Conservation (phyloP, 2,113 vertebrate species). For the Datnioides undecimradiatus region DNA sequence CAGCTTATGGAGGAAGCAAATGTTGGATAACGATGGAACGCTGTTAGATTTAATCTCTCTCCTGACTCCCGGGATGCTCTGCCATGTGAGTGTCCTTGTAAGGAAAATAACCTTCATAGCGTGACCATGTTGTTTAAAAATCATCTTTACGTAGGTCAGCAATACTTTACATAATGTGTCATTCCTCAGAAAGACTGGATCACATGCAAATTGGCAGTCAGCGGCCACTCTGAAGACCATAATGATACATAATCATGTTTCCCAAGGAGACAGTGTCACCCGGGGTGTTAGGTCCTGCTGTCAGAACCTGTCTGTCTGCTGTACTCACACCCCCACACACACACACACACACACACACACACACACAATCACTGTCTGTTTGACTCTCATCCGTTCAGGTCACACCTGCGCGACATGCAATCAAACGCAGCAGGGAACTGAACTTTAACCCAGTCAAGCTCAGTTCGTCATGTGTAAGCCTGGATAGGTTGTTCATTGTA, state of each 20-base stretch:
- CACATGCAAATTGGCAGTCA: constrained; percentile 18
- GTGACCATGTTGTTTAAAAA: neutral
- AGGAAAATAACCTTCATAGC: constrained; percentile 42
- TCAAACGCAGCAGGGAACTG: neutral
- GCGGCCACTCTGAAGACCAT: neutral
- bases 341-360: neutral
- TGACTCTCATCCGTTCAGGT: constrained; percentile 13
- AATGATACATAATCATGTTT: neutral
- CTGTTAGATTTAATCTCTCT: constrained; percentile 64
- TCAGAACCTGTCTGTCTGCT: constrained; percentile 21
- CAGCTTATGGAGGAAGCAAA: constrained; percentile 70
- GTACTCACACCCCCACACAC: neutral
- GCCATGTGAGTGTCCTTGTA: constrained; percentile 43
- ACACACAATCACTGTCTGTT: neutral
- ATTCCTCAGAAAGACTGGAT: neutral
- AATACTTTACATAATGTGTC: neutral
- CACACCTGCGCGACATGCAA: constrained; percentile 28
- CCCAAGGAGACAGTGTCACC: neutral
- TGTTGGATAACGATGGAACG: constrained; percentile 51
- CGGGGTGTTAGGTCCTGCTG: constrained; percentile 4
- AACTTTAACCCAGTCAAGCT: too few species aligned
- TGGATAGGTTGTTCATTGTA: neutral
- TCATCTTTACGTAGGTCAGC: neutral
- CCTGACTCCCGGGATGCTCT: constrained; percentile 47
- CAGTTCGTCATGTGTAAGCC: neutral